phyloP scores from a whole-genome alignment of 2,797 vertebrate species.

The Aselliscus stoliczkanus region DNA sequence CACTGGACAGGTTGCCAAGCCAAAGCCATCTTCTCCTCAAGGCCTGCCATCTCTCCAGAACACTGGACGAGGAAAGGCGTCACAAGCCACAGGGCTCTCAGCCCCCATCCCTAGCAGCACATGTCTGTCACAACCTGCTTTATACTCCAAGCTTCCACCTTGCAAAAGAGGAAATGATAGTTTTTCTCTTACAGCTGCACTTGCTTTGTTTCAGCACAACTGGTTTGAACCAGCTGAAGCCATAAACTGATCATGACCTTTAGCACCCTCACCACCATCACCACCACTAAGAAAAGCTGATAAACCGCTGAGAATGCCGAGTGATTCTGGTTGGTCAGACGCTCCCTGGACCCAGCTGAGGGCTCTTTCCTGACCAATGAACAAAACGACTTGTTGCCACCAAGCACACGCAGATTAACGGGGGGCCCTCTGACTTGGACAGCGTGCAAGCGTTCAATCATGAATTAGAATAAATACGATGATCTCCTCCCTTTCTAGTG shows the following conservation, averaged over 20 bases:
- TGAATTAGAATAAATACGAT: background rate
- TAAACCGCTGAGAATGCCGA: background rate
- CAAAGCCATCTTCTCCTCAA: background rate
- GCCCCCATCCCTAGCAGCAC: background rate
- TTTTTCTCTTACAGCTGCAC: background rate
- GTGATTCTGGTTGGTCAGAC: background rate
- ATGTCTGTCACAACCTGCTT: background rate
- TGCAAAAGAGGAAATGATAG: background rate
- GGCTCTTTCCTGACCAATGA: background rate
- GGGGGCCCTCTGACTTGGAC: background rate
- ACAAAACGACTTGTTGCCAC: background rate
- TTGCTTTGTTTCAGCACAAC: background rate
- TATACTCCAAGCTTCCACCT: background rate
- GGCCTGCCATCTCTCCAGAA: background rate
- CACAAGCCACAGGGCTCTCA: fast-evolving
- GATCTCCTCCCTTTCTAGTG: background rate
- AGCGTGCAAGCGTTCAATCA: background rate
- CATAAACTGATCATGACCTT: background rate
- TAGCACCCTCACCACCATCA: background rate
- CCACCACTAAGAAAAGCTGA: background rate
- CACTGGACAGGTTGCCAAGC: fast-evolving
- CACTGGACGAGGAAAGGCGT: background rate
- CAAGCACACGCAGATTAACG: background rate
- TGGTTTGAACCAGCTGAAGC: background rate
- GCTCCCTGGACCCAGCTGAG: background rate